Base-by-base conservation (phyloP, 2,113 vertebrate genomes). In the Coracopsis vasa region DNA sequence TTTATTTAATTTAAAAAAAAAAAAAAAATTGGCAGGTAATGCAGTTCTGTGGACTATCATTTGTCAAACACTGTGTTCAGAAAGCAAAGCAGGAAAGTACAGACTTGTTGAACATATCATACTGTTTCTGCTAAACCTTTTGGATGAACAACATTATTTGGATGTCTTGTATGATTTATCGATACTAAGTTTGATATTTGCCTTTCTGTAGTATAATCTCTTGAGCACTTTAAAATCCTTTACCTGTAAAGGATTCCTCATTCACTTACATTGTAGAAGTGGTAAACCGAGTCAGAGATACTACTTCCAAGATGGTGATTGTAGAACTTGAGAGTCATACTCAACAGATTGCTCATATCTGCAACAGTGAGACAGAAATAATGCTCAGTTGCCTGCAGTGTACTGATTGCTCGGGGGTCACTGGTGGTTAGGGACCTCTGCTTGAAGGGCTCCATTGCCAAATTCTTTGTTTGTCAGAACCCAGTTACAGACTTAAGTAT, bases 401-500 rank as follows among this genome's bases (percentile, higher is more conserved):
- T 35, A 9, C 44, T 60, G 35, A 71, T 54, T 86, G 58, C 45
- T 37, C 51, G 44, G 45, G 53, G 11, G 37, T 56, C 61, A 33
- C 13, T 39, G 47, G 7, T 73, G 25, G 13, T 83, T 61, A 53
- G 67, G 31, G 62, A 58, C 53, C 39, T 77, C 53, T 70, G 24
- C 48, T 75, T 0, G 0, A 65, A 75, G 54, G 42, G 31, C 37
- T 72, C 0, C 2, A 10, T 48, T 83, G 45, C 53, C 7, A 5
- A 31, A 24, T 48, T 73, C 20, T 62, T 73, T 4, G 17, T 62
- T 73, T 5, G 27, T 86, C n/a, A 86, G 51, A 95, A 81, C 37
- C 45, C 37, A 3, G 2, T 61, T 83, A 45, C 31, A 66, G 29
- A 45, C 21, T 48, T 50, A 27, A 72, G 21, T 73, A 29, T 73